phyloP scores from a whole-genome alignment of 1,140 invertebrate genomes.

The Lepidotrigona ventralis region DNA sequence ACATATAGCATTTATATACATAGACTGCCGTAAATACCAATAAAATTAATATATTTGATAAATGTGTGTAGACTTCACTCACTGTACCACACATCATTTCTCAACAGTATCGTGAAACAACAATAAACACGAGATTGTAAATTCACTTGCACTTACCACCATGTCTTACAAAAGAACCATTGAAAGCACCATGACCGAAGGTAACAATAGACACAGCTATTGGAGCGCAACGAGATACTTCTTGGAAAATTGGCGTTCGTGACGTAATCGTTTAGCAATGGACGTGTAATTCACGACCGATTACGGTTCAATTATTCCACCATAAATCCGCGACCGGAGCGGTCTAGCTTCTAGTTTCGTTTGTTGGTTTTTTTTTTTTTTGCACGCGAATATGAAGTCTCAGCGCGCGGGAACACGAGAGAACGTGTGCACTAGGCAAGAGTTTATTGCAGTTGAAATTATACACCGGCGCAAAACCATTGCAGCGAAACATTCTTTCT shows the following conservation, averaged over 20 bases:
- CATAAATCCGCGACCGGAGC: conserved; percentile 22
- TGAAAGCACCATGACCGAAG: neutral
- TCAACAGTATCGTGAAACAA: too few relatives aligned
- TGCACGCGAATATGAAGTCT: conserved; percentile 31
- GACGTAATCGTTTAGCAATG: conserved; percentile 9
- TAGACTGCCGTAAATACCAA: too few relatives aligned
- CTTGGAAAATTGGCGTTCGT: neutral
- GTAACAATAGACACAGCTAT: neutral
- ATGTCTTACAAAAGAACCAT: too few relatives aligned
- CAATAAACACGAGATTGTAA: too few relatives aligned
- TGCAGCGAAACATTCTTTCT: conserved; percentile 67
- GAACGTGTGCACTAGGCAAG: conserved; percentile 18
- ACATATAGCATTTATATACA: too few relatives aligned
- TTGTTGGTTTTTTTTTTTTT: conserved; percentile 36
- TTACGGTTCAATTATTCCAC: conserved; percentile 40
- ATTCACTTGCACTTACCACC: too few relatives aligned
- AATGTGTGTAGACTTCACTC: too few relatives aligned
- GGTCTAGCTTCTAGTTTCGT: neutral
- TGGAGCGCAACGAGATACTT: neutral
- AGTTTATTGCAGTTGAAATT: conserved; percentile 59
- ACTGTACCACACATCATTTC: too few relatives aligned
- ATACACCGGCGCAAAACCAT: conserved; percentile 35
- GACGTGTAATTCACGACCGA: conserved; percentile 7
- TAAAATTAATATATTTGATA: too few relatives aligned
- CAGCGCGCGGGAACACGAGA: neutral